phyloP scores from a whole-genome alignment of 2,888 invertebrate genomes.

The Heliconius cydno region DNA sequence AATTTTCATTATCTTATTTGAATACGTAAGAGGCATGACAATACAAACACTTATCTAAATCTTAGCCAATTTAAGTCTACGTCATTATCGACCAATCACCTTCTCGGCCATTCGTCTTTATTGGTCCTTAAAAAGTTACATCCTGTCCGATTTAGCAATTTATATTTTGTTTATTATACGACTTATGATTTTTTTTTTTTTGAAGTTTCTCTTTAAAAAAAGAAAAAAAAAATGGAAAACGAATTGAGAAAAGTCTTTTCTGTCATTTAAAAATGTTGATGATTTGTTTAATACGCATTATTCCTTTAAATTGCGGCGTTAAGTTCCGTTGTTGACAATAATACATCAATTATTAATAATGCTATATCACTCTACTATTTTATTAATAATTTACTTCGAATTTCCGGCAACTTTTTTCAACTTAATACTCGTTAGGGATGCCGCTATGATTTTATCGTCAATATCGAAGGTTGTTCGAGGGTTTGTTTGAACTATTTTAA shows the following conservation, averaged over 20 bases:
- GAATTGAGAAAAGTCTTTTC: background rate
- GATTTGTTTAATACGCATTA: too few relatives aligned
- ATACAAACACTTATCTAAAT: background rate
- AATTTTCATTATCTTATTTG: background rate
- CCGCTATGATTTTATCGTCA: background rate
- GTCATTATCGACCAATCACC: slow-evolving; percentile 18
- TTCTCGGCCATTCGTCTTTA: slow-evolving; percentile 11
- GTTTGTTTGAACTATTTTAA: slow-evolving; percentile 21
- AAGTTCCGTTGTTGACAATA: too few relatives aligned
- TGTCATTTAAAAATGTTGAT: too few relatives aligned
- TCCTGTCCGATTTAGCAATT: slow-evolving; percentile 3
- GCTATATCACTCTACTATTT: background rate
- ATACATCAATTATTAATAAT: too few relatives aligned
- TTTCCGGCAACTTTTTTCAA: background rate
- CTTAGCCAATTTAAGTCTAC: background rate
- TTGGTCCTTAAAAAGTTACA: slow-evolving; percentile 11
- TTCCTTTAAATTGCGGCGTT: too few relatives aligned
- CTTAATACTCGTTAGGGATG: background rate
- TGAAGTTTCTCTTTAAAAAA: background rate
- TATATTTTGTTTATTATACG: background rate
- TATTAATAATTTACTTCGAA: background rate
- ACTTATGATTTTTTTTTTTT: too few relatives aligned
- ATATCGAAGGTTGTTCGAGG: background rate
- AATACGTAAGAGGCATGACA: background rate
- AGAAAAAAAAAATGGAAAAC: background rate